Percentiles rank a stretch among this genome's conserved stretches.
phyloP scores from a whole-genome alignment of 2,113 vertebrate species.

The Daubentonia madagascariensis region DNA sequence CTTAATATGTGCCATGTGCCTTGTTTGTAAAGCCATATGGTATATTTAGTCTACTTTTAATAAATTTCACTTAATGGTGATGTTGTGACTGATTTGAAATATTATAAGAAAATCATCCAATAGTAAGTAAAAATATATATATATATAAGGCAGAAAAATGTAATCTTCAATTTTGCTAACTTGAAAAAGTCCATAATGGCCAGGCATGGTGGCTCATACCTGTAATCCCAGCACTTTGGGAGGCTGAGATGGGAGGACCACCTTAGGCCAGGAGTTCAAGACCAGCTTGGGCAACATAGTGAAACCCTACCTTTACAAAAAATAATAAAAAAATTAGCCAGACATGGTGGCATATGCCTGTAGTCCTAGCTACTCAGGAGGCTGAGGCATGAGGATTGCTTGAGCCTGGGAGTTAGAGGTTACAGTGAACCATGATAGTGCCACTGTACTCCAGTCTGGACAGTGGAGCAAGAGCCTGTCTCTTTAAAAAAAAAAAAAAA shows the following conservation, averaged over 20 bases:
- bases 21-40: not conserved
- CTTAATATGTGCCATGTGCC: not conserved
- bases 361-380: not conserved
- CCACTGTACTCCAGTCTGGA: not conserved
- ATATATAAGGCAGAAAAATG: not conserved
- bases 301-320: too few relatives aligned
- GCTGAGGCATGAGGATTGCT: not conserved
- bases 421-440: too few relatives aligned
- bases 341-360: too few relatives aligned
- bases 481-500: not conserved
- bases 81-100: slow-evolving; percentile 30
- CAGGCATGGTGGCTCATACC: too few relatives aligned
- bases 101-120: not conserved
- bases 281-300: too few relatives aligned
- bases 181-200: not conserved
- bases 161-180: not conserved
- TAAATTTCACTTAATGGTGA: not conserved
- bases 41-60: not conserved
- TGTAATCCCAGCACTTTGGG: too few relatives aligned
- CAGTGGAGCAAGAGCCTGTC: not conserved
- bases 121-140: not conserved
- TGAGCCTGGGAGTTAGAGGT: too few relatives aligned
- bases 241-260: not conserved
- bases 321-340: too few relatives aligned
- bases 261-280: too few relatives aligned